Conservation (phyloP, 1,140 invertebrate species). For the Microplitis demolitor region DNA sequence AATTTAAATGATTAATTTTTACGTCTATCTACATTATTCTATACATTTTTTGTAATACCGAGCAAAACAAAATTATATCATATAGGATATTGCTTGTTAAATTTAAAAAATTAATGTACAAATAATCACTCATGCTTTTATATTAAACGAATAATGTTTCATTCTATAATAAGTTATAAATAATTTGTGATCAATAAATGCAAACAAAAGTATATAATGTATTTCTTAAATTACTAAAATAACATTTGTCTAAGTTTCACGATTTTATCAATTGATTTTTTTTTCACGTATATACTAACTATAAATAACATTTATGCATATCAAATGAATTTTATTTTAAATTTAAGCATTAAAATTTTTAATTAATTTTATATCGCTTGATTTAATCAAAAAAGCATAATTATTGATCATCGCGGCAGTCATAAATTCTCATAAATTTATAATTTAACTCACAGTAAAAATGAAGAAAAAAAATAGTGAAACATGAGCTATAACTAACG, state of each 20-base stretch:
- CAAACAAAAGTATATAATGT: neutral
- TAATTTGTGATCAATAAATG: neutral
- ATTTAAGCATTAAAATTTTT: too few relatives aligned
- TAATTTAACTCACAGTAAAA: neutral
- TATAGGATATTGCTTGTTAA: too few relatives aligned
- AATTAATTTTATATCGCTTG: too few relatives aligned
- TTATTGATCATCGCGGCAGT: neutral
- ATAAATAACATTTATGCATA: too few relatives aligned
- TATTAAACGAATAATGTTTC: neutral
- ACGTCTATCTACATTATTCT: too few relatives aligned
- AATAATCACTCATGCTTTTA: neutral
- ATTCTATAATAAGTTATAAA: conserved; percentile 2
- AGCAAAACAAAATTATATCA: neutral
- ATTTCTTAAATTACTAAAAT: neutral
- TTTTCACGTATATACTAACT: neutral
- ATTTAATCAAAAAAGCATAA: neutral
- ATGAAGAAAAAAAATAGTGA: neutral
- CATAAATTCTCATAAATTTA: neutral
- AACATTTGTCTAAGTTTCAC: neutral
- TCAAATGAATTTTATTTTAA: too few relatives aligned
- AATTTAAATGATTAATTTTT: too few relatives aligned
- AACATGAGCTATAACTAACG: conserved; percentile 16
- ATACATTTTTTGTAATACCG: neutral
- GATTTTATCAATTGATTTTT: neutral
- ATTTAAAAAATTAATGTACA: neutral